Evolutionary conservation across 1,140 invertebrate species (phyloP), one percentile per base, ranked within the genome.

Genomic region (Temnothorax nylanderi): DNA sequence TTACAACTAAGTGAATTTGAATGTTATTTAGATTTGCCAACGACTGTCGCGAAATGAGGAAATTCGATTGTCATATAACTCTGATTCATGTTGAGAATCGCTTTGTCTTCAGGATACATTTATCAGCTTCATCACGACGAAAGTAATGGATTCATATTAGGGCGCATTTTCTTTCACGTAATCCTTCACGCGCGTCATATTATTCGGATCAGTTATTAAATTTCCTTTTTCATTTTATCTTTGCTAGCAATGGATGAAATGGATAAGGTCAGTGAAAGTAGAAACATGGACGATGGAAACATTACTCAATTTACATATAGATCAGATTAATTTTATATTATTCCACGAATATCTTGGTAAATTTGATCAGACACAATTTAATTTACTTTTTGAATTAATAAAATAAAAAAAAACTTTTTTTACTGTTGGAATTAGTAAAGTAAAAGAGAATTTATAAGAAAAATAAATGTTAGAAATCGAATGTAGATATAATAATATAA

Each of bases 111-210:
- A 13, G 51, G 18, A 56, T 72, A 72, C 49, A 81, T 81, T 81
- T 81, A 71, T 56, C 78, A 71, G 34, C 65, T 81, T 81, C 51
- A 51, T 81, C 78, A 56, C 47, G n/a, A 4, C 37, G 18, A 81
- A 81, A 81, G 37, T 81, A 81, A 81, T 81, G 65, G 65, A 81
- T 81, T 72, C 78, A 81, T 81, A 81, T 81, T 81, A 81, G 47
- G 34, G 78, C 37, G 49, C 37, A 32, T 56, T 76, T 60, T 60
- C 81, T 75, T 77, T 47, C 71, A 10, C 54, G 26, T 76, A 76
- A 85, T 76, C 58, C 54, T 85, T 85, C 54, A 85, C 44, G 69
- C 41, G 32, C 81, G 54, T 85, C 72, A 60, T 64, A 77, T 77
- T 76, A 76, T 85, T 76, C 44, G 58, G 21, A 37, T 47, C 56